A percentile compares a stretch with the other conserved stretches of the same genome.
phyloP scores from a whole-genome alignment of 2,888 invertebrate genomes.

The Polyommatus iphigenia region DNA sequence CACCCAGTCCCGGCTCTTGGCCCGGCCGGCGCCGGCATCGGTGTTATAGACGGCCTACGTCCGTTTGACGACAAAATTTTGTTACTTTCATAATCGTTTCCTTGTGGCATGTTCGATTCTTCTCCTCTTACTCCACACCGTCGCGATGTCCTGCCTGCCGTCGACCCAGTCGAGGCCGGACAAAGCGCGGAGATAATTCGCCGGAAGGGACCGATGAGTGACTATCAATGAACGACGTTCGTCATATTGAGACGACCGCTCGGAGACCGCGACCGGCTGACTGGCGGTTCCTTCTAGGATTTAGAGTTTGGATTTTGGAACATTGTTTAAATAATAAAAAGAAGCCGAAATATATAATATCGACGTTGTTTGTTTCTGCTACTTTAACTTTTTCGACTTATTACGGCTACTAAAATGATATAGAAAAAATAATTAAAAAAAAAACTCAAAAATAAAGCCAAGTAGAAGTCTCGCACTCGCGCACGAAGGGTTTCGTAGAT shows the following conservation, averaged over 20 bases:
- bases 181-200: slow-evolving; percentile 9
- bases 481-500: too few species aligned
- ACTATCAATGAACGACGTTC: background rate
- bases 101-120: background rate
- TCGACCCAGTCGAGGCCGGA: background rate
- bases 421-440: too few species aligned
- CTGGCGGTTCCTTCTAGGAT: background rate
- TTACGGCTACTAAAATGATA: too few species aligned
- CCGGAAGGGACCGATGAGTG: slow-evolving; percentile 3
- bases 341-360: too few species aligned
- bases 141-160: background rate
- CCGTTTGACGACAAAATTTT: background rate
- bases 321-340: too few species aligned
- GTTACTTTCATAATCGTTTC: background rate
- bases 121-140: background rate
- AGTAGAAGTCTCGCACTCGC: too few species aligned
- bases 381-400: too few species aligned
- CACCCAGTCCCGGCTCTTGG: background rate
- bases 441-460: too few species aligned
- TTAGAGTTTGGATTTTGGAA: too few species aligned
- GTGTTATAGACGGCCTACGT: background rate
- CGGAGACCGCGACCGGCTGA: background rate
- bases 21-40: background rate
- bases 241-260: background rate
- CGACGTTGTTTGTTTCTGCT: too few species aligned